Percentiles rank a stretch among this genome's conserved stretches.
phyloP scores from a whole-genome alignment of 2,888 invertebrate species.

The Eupeodes latifasciatus region DNA sequence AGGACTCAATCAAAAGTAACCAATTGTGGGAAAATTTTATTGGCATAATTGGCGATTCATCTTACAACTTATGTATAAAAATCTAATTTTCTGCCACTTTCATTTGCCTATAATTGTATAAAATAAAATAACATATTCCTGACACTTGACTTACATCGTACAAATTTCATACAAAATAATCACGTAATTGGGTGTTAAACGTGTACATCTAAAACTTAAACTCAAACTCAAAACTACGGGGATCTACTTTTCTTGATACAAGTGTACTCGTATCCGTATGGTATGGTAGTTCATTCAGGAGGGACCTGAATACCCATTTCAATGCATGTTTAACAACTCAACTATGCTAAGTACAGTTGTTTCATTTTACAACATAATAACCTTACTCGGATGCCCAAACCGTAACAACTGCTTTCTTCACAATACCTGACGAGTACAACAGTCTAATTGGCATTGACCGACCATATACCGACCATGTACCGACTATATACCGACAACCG shows the following conservation, averaged over 20 bases:
- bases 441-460: conserved; percentile 8
- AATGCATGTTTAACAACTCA: conserved; percentile 8
- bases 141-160: conserved; percentile 24
- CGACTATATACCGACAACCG: no score
- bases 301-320: conserved; percentile 17
- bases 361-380: not conserved
- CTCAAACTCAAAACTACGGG: not conserved
- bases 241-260: not conserved
- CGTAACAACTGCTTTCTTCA: conserved; percentile 9
- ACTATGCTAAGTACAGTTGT: conserved; percentile 27
- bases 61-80: no score
- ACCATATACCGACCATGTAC: no score
- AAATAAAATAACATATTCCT: conserved; percentile 3
- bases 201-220: conserved; percentile 21
- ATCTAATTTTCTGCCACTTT: conserved; percentile 10
- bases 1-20: not conserved
- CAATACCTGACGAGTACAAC: not conserved
- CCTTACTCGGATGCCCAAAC: conserved; percentile 24
- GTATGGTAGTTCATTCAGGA: not conserved
- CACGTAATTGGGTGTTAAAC: conserved; percentile 42
- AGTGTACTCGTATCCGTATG: no score
- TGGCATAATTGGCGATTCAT: no score
- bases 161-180: conserved; percentile 18
- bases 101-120: conserved; percentile 15
- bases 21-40: not conserved